Evolutionary conservation across 2,797 vertebrate species (phyloP).

Genomic region (Callimico goeldii): DNA sequence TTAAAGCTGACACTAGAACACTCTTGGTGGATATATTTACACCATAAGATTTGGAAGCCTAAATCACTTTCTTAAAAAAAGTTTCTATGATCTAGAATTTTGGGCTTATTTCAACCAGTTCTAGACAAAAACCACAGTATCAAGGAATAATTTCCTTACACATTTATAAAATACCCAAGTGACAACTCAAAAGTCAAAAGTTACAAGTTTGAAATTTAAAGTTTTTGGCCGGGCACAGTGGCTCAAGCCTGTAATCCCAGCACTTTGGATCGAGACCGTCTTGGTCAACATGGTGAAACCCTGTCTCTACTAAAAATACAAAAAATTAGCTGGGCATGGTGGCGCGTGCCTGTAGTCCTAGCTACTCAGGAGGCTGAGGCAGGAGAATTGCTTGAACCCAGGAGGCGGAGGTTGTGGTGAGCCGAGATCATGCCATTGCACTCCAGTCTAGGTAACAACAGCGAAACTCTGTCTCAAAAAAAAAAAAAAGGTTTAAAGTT

Average conservation of each 20-base stretch:
- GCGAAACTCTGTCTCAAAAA: no score
- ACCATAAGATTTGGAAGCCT: not conserved
- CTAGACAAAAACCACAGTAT: not conserved
- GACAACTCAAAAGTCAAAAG: conserved; percentile 34
- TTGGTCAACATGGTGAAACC: no score
- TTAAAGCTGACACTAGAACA: not conserved
- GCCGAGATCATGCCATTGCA: no score
- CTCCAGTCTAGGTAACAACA: no score
- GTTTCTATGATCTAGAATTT: not conserved
- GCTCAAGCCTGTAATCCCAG: no score
- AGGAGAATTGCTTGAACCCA: no score
- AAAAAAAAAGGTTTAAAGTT: not conserved
- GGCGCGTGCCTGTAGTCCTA: no score
- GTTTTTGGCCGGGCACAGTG: not conserved
- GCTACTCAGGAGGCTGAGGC: no score
- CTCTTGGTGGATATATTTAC: not conserved
- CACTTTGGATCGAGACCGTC: no score
- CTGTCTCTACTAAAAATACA: no score
- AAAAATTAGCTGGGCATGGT: no score
- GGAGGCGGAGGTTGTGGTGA: no score
- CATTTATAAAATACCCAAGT: not conserved
- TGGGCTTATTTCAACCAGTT: not conserved
- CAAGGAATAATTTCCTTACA: conserved; percentile 29
- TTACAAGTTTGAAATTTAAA: not conserved
- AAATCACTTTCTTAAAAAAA: not conserved